Percentiles rank a stretch among this genome's conserved stretches.
phyloP scores from a whole-genome alignment of 2,113 vertebrate genomes.

The Emydocephalus ijimae region DNA sequence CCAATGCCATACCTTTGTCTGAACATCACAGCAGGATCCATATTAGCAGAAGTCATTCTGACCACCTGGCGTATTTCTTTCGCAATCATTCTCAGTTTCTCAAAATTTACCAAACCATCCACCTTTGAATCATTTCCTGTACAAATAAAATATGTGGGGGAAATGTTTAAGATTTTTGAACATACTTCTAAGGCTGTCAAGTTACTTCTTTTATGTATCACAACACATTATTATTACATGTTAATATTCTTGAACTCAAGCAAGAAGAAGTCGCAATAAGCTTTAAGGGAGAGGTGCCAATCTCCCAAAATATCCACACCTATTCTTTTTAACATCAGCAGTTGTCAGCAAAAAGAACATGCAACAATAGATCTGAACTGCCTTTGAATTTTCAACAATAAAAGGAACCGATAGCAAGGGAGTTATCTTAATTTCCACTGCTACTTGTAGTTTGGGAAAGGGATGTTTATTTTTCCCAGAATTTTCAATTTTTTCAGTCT shows the following conservation, averaged over 20 bases:
- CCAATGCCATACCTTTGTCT: constrained; percentile 85
- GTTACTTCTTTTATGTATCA: not conserved
- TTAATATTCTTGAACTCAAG: not conserved
- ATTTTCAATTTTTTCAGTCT: not conserved
- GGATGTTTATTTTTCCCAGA: not conserved
- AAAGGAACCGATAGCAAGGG: not conserved
- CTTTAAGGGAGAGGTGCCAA: not conserved
- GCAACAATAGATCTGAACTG: not conserved
- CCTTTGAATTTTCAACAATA: not conserved
- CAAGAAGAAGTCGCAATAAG: not conserved
- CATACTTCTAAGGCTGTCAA: not conserved
- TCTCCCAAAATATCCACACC: not conserved
- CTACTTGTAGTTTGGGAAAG: not conserved
- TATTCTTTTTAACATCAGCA: not conserved
- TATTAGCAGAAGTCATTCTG: constrained; percentile 93
- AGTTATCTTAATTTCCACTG: accelerated
- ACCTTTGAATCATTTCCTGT: constrained; percentile 93
- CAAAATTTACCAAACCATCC: constrained; percentile 95
- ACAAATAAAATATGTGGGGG: constrained; percentile 30
- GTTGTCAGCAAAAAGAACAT: constrained; percentile 1
- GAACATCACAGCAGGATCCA: constrained; percentile 98
- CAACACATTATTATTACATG: not conserved
- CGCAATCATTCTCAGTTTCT: constrained; percentile 96
- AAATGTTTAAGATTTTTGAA: constrained; percentile 17
- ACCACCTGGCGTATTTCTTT: constrained; percentile 93